Evolutionary conservation across 1,140 invertebrate species (phyloP), one percentile per base, ranked within the genome.

Genomic region (Cotesia glomerata): DNA sequence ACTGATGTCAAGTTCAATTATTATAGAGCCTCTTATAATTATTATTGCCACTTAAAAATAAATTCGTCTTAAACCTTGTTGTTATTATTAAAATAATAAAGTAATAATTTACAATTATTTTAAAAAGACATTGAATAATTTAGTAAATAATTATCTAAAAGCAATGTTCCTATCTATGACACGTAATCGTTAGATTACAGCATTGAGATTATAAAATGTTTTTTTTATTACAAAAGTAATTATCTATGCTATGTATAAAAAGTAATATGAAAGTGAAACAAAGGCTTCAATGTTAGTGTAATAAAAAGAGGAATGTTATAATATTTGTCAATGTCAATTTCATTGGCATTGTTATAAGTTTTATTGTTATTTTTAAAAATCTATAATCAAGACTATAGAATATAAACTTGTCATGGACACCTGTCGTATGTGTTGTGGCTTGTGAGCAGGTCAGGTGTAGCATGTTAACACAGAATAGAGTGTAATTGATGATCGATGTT

Each of bases 1-100:
- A 62, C 13, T 34, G 0, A 34, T 62, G 59, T 62, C 59, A 32
- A 62, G 14, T 26, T 34, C 13, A 62, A 45, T 45, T 45, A 11
- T 11, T 45, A 9, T 2, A 45, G 9, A 45, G 11, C 14, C 54
- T 63, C 52, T 8, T 64, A 52, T 62, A 67, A 59, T 74, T 74
- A 67, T 39, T 45, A 45, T 11, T 45, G 11, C 11, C 39, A 45
- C 5, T 45, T 45, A 45, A 45, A 45, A 45, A 45, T 8, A 45
- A 9, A 45, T 45, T 11, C 8, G 11, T 45, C 2, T 45, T 9
- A 45, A 26, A 26, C 26, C 3, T 26, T 26, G 26, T 26, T 26
- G 1, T 26, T 26, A 0, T 26, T 26, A 26, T 26, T 26, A 26
- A 26, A 26, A 26, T 2, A 26, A 26, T 26, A 26, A 26, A 26